Evolutionary conservation across 2,113 vertebrate species (phyloP).

Genomic region (Fulmarus glacialis): DNA sequence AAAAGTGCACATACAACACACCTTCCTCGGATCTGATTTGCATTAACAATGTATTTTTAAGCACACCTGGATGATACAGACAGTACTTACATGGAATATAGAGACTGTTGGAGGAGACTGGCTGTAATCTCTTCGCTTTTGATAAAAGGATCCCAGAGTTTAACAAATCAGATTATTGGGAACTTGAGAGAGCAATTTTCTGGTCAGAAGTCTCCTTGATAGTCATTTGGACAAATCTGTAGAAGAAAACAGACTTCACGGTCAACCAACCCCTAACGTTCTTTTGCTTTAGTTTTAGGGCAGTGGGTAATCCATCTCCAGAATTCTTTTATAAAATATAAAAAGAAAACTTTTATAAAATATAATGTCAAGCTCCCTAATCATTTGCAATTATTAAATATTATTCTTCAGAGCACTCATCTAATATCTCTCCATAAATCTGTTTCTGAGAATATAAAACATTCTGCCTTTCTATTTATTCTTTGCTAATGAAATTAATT

Average conservation of each 20-base stretch:
- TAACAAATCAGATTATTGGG: not conserved
- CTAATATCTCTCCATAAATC: not conserved
- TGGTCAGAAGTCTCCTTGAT: not conserved
- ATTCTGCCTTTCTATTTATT: not conserved
- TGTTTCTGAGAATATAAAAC: not conserved
- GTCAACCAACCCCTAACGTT: not conserved
- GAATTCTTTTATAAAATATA: not conserved
- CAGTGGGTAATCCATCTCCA: not conserved
- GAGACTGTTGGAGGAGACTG: not conserved
- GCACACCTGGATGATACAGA: not conserved
- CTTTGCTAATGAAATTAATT: not conserved
- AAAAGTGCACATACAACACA: not conserved
- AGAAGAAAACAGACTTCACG: not conserved
- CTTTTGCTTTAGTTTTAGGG: not conserved
- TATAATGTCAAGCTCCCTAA: not conserved
- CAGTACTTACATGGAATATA: not conserved
- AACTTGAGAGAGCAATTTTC: not conserved
- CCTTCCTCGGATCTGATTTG: not conserved
- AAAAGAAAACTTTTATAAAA: not conserved
- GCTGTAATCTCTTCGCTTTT: rapidly evolving
- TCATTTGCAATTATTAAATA: not conserved
- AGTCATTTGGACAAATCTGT: not conserved
- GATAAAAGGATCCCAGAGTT: not conserved
- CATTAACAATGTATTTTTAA: not conserved
- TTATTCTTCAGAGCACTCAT: not conserved